Evolutionary conservation across 2,113 vertebrate genomes (phyloP), one percentile per base, ranked within the genome.

Genomic region (Myocastor coypus): DNA sequence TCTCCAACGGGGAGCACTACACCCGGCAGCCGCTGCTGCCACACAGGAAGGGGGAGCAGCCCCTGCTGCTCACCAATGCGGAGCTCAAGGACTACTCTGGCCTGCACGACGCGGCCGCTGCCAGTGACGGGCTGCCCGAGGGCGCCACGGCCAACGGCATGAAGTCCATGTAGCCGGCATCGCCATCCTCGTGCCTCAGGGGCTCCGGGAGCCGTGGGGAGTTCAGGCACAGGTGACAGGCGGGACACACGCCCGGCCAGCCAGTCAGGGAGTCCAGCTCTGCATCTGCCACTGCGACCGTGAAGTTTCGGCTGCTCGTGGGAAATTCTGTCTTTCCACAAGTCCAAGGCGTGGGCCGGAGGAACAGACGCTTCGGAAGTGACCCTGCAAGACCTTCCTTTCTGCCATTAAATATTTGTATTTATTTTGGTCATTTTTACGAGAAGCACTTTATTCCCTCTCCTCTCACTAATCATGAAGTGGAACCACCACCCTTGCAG

Each of bases 41-140:
- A 0, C 99, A 99, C 57, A 98, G 97, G 97, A 99, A 99, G 94
- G 99, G 99, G 0, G 99, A 99, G 96, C 99, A 99, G 98, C 99
- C 99, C 0, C 98, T 99, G 85, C 99, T 99, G 30, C 98, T 99
- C 20, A 99, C 99, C 97, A 99, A 99, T 96, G 98, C 98, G 0
- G 99, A 99, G 97, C 99, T 99, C 97, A 99, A 99, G 97, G 99
- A 99, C 98, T 99, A 99, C 97, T 99, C 99, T 0, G 99, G 99
- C 5, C 99, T 99, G 68, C 99, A 99, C 0, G 99, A 99, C 63
- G 99, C 98, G 0, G 98, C 98, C 52, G 96, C 98, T 0, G 98
- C 98, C 83, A 99, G 99, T 3, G 98, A 99, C 6, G 98, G 98
- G 68, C 98, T 98, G 96, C 98, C 99, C 0, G 99, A 99, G 95